Base-by-base conservation (phyloP, 2,797 vertebrate species). In the Scarus forsteni region DNA sequence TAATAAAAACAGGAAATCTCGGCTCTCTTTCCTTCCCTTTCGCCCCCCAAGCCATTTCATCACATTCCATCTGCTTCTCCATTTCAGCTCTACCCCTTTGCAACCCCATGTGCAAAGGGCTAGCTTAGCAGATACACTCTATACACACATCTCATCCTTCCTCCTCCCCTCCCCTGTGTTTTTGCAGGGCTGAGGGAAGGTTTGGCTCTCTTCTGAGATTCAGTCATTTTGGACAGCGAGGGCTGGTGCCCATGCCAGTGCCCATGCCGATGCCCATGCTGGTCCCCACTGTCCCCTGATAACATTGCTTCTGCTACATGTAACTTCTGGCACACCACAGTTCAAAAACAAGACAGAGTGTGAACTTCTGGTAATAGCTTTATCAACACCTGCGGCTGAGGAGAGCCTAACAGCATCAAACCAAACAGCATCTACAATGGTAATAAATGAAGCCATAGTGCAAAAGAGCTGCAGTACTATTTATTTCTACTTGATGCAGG, bases 31-130 rank as follows among this genome's bases (percentile, higher is more conserved):
- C n/a, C 14, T 61, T 19, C n/a, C 13, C 8, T 12, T 13, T 55
- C 12, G n/a, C 56, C n/a, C 43, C 50, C 18, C n/a, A 10, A 10
- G 38, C n/a, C 44, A 56, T 79, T 82, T 75, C 15, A 50, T 19
- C 38, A 77, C 77, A 79, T 60, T 77, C 64, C 58, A 60, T 48
- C 14, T 39, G 19, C 35, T 64, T 71, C 58, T 79, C 57, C 40
- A 56, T 66, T 61, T 52, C 10, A 50, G 49, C 50, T 54, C 35
- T 43, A 6, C 15, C 56, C 49, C 55, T 18, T 53, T 53, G 2
- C 16, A 39, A 46, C 11, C 43, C 51, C 18, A 8, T 35, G 39
- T 27, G 42, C 36, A n/a, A 8, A 0, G 7, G 0, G 6, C 42
- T 34, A 36, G 8, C 39, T 1, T 38, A n/a, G 13, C 13, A 50